Base-by-base conservation (phyloP, 2,888 invertebrate species). In the Plebejus anna region DNA sequence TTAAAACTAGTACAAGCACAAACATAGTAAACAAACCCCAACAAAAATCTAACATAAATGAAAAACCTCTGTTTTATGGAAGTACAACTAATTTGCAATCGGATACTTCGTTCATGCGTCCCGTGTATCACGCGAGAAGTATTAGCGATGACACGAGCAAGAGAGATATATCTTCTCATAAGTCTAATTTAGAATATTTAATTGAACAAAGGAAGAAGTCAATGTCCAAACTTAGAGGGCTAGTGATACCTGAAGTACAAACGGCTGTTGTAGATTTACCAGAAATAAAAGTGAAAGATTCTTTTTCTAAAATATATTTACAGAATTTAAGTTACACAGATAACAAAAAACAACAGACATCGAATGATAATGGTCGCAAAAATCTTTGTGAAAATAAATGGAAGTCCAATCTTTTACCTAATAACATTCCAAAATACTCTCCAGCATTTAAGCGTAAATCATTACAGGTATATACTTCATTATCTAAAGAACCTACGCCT, bases 211-310 rank as follows among this genome's bases (percentile, higher is more conserved):
- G 98, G 77, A 96, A 96, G 81, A 96, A 96, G 84, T 96, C 97
- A 32, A 95, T 97, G 89, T 97, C 97, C 2, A 98, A 98, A 88
- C 89, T 98, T 78, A 95, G 97, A 84, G 98, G 98, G n/a, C 91
- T 98, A 82, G 97, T 97, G 55, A 98, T 98, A 85, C 98, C 98
- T 4, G 98, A 98, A 89, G 94, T 94, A 77, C 95, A 95, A 85
- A 88, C 88, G 32, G 95, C 96, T 59, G 95, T 96, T 76, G 93
- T 96, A 75, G 97, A 97, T 89, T 91, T 98, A 83, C 97, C 98
- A 1, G 97, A 97, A 94, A 98, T 98, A 76, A 97, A 96, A 89
- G 97, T 97, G 82, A 95, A 95, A 81, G 96, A 96, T 83, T 94
- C 95, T 55, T 84, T 90, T 78, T 83, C 89, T 11, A 92, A 94